These are phyloP conservation scores for Pristis pectinata DNA, from an alignment of 2,797 vertebrate species.

Conservation along the genomic window DNA sequence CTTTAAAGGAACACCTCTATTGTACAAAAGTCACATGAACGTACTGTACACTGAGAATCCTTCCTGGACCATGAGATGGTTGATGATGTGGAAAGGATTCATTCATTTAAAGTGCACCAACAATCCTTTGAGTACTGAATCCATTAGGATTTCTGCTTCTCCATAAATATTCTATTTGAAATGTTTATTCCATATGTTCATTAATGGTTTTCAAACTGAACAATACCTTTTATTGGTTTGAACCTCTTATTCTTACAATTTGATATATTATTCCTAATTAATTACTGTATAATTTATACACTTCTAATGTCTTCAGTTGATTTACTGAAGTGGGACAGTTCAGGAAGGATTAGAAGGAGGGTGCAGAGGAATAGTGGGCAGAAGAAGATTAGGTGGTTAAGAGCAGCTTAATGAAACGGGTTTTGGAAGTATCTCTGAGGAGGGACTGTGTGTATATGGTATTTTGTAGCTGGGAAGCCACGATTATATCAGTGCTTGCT, in stretches of 20 bases:
- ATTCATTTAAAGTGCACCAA: neutral
- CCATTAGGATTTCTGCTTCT: neutral
- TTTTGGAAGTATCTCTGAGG: neutral
- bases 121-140: neutral
- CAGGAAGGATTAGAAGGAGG: neutral
- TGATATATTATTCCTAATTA: neutral
- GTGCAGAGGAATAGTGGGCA: neutral
- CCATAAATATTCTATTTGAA: neutral
- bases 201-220: neutral
- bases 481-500: neutral
- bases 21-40: neutral
- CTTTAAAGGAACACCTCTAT: neutral
- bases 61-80: neutral
- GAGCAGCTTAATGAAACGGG: neutral
- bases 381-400: neutral
- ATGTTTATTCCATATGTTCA: neutral
- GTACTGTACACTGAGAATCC: neutral
- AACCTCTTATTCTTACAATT: neutral
- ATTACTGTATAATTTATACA: neutral
- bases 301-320: neutral
- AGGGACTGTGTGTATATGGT: neutral
- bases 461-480: neutral
- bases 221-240: too few species aligned
- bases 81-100: neutral
- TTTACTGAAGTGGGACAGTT: neutral